Evolutionary conservation across 2,113 vertebrate genomes (phyloP).

Genomic region (Pan troglodytes): NHGRI_mPanTro3-v2.1_pri NC_086015.1:135573501-135574000

Average conservation of each 20-base stretch:
- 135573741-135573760: neutral
- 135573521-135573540: neutral
- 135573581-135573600: neutral
- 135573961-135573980: too few relatives aligned
- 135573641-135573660: neutral
- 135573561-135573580: neutral
- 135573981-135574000: too few relatives aligned
- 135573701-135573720: neutral
- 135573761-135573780: neutral
- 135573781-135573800: too few relatives aligned
- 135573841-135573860: too few relatives aligned
- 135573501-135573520: neutral
- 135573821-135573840: too few relatives aligned
- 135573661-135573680: neutral
- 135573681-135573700: neutral
- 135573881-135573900: too few relatives aligned
- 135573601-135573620: neutral
- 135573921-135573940: too few relatives aligned
- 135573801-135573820: too few relatives aligned
- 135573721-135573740: neutral
- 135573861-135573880: too few relatives aligned
- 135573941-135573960: too few relatives aligned
- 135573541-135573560: neutral
- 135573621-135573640: neutral
- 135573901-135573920: rapidly evolving